phyloP scores from a whole-genome alignment of 2,113 vertebrate genomes.

The Kryptolebias marmoratus region DNA sequence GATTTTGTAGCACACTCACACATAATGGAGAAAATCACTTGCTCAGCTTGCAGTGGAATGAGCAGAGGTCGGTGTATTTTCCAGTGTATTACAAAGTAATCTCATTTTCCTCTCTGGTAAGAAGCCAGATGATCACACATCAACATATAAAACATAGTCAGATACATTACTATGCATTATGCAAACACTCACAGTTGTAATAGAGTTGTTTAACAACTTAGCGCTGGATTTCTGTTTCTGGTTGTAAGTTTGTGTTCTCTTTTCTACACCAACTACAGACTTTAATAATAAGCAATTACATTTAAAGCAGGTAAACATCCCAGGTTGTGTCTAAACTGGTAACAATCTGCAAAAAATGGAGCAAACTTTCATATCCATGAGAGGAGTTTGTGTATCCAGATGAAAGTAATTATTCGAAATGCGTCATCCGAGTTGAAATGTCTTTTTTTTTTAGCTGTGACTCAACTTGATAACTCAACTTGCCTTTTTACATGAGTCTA shows the following conservation, averaged over 20 bases:
- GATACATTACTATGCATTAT: constrained; percentile 8
- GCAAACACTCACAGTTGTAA: constrained; percentile 2
- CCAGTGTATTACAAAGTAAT: constrained; percentile 35
- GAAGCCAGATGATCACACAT: constrained; percentile 18
- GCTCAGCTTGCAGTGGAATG: constrained; percentile 45
- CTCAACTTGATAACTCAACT: constrained; percentile 10
- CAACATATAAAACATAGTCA: constrained; percentile 6
- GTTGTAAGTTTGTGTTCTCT: neutral
- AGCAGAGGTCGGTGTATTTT: constrained; percentile 38
- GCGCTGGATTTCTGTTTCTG: constrained; percentile 3
- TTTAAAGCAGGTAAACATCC: neutral
- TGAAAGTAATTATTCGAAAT: constrained; percentile 24
- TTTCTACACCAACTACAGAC: constrained; percentile 1
- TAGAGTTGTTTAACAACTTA: constrained; percentile 1
- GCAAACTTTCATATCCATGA: neutral
- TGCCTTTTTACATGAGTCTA: neutral
- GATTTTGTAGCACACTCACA: constrained; percentile 36
- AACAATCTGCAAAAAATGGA: neutral
- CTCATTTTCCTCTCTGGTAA: constrained; percentile 38
- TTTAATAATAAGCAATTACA: neutral
- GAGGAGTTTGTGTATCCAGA: neutral
- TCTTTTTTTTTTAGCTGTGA: constrained; percentile 7
- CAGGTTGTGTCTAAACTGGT: neutral
- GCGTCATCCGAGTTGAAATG: neutral
- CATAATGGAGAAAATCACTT: constrained; percentile 48